Evolutionary conservation across 2,888 invertebrate genomes (phyloP), one percentile per base, ranked within the genome.

Genomic region (Pheosia gnoma): DNA sequence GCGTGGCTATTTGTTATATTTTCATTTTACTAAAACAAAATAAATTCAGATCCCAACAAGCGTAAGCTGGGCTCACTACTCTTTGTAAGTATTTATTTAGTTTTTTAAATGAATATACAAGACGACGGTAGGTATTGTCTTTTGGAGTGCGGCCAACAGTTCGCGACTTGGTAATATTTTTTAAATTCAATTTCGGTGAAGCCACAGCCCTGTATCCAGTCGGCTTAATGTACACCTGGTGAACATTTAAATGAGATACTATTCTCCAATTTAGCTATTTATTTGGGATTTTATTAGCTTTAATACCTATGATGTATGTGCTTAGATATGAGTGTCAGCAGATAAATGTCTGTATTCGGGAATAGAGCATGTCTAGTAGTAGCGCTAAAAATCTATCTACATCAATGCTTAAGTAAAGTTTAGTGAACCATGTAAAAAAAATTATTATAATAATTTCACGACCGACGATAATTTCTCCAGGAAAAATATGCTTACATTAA

Each of bases 131-230:
- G 79, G 85, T 89, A 86, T 91, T 92, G 91, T 93, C 90, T 93
- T 86, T 90, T 93, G 92, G 93, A 91, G 82, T 80, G 84, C 84
- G 79, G 91, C 93, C 93, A 93, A 91, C 85, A 82, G 84, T 89
- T 85, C 87, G 85, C 84, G 87, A 87, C 84, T 86, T 79, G 88
- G 92, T 91, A 90, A 93, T 93, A 93, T 93, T 93, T 93, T 93
- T 93, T 90, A 91, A 93, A 93, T 93, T 93, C 92, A 93, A 93
- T 93, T 93, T 92, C 89, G 87, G 88, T 87, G 86, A 88, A 90
- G 90, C 91, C 90, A 88, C 91, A 90, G 85, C 79, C 82, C 87
- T 87, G 86, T 89, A 90, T 89, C 87, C 87, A 86, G 86, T 84
- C 81, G 85, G 88, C 89, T 91, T 92, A 92, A 91, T 91, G 91